phyloP scores from a whole-genome alignment of 2,888 invertebrate species.

The Caenorhabditis drosophilae region DNA sequence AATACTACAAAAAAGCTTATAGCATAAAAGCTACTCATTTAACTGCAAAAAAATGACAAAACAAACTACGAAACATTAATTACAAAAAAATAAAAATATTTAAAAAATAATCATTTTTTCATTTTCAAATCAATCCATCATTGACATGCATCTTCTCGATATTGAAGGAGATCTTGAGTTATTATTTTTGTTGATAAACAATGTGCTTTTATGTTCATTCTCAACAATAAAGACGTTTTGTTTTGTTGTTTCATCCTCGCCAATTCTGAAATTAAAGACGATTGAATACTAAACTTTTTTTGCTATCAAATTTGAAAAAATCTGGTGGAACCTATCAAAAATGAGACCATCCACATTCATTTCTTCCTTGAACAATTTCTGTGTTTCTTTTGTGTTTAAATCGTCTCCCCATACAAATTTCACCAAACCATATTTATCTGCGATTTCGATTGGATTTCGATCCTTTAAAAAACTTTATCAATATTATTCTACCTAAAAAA shows the following conservation, averaged over 20 bases:
- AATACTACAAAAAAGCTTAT: too few relatives aligned
- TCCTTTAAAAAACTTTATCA: slow-evolving; percentile 30
- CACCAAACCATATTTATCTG: slow-evolving; percentile 44
- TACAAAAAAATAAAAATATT: too few relatives aligned
- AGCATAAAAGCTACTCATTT: too few relatives aligned
- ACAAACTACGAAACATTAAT: too few relatives aligned
- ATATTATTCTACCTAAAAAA: slow-evolving; percentile 55
- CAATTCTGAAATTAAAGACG: slow-evolving; percentile 54
- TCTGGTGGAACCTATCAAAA: slow-evolving; percentile 79
- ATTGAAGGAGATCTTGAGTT: slow-evolving; percentile 24
- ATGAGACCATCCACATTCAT: slow-evolving; percentile 93
- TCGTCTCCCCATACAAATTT: slow-evolving; percentile 98
- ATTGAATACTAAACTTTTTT: neutral
- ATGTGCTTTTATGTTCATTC: slow-evolving; percentile 46
- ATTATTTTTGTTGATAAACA: slow-evolving; percentile 24
- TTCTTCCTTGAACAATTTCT: slow-evolving; percentile 82
- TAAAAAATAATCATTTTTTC: too few relatives aligned
- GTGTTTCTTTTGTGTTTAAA: slow-evolving; percentile 82
- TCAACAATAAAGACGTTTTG: slow-evolving; percentile 66
- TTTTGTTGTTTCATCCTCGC: slow-evolving; percentile 58
- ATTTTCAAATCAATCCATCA: slow-evolving; percentile 17
- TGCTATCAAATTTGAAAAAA: neutral
- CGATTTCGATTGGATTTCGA: slow-evolving; percentile 41
- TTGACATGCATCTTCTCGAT: slow-evolving; percentile 35
- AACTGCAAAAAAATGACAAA: too few relatives aligned